Evolutionary conservation across 2,888 invertebrate genomes (phyloP), one percentile per base, ranked within the genome.

Genomic region (Cancer borealis): DNA sequence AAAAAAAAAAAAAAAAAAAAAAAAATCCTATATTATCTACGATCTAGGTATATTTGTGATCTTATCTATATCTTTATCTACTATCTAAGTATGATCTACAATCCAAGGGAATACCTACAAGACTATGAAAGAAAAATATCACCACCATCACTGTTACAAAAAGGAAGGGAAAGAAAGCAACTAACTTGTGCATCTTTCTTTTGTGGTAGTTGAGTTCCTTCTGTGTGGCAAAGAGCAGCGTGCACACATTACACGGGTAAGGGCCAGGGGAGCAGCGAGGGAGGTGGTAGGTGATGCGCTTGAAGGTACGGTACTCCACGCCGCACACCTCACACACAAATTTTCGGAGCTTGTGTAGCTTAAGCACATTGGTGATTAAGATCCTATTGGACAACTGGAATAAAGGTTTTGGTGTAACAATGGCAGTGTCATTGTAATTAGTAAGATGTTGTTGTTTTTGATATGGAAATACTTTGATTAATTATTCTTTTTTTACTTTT

Each of bases 271-370:
- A 60, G 91, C 96, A 96, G 45, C 94, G 92, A 0, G 94, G 95
- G 17, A 96, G 93, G 91, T 96, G 96, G 88, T 95, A 95, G 2
- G 94, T 92, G 87, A 95, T 94, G 14, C 95, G 92, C 47, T 92
- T 92, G 66, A 93, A 89, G 88, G 94, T 93, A 1, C 96, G 94
- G 87, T 95, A 95, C 91, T 96, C 96, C 26, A 95, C 95, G 21
- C 94, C 93, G 49, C 96, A 96, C 10, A 89, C 89, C 73, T 95
- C 93, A 66, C 96, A 96, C n/a, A 95, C 92, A 47, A 96, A 96
- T 30, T 95, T 95, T 17, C 93, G 93, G n/a, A 95, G 94, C 47
- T 94, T 92, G 54, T 93, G 91, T 54, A 95, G 93, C 90, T 95
- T 95, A 45, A 93, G 84, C 84, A 93, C 91, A 79, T 92, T 94